These are phyloP conservation scores for Noturus placidus DNA, from an alignment of 2,113 vertebrate species.

Conservation along the genomic window DNA sequence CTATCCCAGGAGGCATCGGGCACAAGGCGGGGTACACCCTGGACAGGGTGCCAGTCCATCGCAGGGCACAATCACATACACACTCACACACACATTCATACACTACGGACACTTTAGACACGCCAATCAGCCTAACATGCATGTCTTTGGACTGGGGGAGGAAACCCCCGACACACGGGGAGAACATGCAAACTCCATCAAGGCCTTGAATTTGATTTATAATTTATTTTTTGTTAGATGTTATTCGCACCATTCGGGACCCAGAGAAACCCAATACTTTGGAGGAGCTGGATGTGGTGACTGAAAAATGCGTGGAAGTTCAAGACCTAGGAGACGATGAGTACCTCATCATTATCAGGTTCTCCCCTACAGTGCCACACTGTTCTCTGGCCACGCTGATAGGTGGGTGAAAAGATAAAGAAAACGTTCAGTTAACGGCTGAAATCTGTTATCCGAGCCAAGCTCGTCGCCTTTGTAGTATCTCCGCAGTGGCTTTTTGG, in stretches of 20 bases:
- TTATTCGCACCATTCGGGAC: slow-evolving; percentile 93
- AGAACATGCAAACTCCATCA: no score
- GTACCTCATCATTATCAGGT: slow-evolving; percentile 88
- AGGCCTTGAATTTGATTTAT: no score
- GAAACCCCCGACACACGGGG: no score
- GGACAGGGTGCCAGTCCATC: no score
- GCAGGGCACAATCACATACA: no score
- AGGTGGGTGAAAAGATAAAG: slow-evolving; percentile 62
- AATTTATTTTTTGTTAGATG: slow-evolving; percentile 69
- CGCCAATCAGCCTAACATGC: no score
- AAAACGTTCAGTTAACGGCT: background rate
- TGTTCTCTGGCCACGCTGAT: slow-evolving; percentile 97
- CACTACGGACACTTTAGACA: no score
- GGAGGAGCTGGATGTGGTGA: slow-evolving; percentile 95
- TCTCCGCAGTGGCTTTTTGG: background rate
- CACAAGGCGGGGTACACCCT: no score
- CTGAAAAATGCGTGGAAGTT: slow-evolving; percentile 88
- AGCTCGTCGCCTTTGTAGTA: background rate
- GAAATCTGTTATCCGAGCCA: background rate
- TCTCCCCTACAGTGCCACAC: slow-evolving; percentile 95
- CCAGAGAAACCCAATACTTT: slow-evolving; percentile 95
- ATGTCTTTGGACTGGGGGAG: no score
- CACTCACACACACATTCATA: no score
- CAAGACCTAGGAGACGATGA: slow-evolving; percentile 83
- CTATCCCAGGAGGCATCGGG: no score